A percentile compares a stretch with the other conserved stretches of the same genome.
Conservation (phyloP, 2,888 invertebrate genomes). For the Thereva unica region DNA sequence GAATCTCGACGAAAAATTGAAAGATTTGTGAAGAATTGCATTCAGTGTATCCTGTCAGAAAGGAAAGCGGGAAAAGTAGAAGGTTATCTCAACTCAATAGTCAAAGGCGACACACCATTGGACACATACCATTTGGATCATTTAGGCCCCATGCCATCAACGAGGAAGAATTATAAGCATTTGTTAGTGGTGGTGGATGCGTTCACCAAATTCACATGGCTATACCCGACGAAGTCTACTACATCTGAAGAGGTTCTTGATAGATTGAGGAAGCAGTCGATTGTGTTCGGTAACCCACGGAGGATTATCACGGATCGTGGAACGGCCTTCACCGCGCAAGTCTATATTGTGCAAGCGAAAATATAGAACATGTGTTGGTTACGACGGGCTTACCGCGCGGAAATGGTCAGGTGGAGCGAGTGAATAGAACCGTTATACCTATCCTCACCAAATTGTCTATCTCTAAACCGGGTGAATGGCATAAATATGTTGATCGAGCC, state of each 20-base stretch:
- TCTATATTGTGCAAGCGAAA: slow-evolving; percentile 49
- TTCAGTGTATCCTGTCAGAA: background rate
- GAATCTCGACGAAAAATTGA: background rate
- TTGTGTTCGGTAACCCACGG: background rate
- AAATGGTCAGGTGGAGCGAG: slow-evolving; percentile 45
- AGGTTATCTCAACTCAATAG: slow-evolving; percentile 47
- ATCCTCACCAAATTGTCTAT: slow-evolving; percentile 49
- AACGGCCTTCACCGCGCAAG: slow-evolving; percentile 43
- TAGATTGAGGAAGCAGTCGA: background rate
- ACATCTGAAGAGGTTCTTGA: background rate
- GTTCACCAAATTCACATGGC: slow-evolving; percentile 3
- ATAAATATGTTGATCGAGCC: background rate
- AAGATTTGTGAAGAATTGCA: slow-evolving; percentile 14
- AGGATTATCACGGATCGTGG: background rate
- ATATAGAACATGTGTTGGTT: slow-evolving; percentile 47
- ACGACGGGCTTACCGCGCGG: slow-evolving; percentile 44
- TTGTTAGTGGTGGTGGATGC: background rate
- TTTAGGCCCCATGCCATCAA: slow-evolving; percentile 45
- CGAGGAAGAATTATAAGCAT: slow-evolving; percentile 46
- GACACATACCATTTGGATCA: slow-evolving; percentile 49
- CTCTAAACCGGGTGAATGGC: slow-evolving; percentile 43
- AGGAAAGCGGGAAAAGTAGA: slow-evolving; percentile 47
- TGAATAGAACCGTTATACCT: slow-evolving; percentile 47
- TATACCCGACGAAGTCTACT: background rate
- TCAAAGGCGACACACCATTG: slow-evolving; percentile 47